Evolutionary conservation across 2,888 invertebrate species (phyloP).

Genomic region (Teleogryllus oceanicus): DNA sequence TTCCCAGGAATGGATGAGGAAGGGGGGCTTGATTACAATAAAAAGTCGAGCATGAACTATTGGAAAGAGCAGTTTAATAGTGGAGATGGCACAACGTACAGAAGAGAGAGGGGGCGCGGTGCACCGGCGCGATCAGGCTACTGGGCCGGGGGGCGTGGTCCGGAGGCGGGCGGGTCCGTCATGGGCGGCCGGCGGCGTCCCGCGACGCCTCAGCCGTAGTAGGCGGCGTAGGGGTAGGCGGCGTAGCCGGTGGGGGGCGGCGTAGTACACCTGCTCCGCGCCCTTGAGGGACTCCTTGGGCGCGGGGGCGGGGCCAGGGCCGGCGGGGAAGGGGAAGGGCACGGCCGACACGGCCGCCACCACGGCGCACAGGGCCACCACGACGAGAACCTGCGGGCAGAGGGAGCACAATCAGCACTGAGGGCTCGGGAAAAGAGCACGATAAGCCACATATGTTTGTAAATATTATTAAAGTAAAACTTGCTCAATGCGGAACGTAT

Average conservation of each 20-base stretch:
- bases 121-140: not conserved
- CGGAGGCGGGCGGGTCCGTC: not conserved
- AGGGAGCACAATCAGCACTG: not conserved
- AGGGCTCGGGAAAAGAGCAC: too few species aligned
- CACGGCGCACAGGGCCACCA: not conserved
- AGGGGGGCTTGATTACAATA: too few species aligned
- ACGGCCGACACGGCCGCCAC: not conserved
- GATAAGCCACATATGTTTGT: too few species aligned
- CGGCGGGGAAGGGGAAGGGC: not conserved
- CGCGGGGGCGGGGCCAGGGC: not conserved
- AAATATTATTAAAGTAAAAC: too few species aligned
- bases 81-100: not conserved
- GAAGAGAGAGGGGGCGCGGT: not conserved
- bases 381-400: not conserved
- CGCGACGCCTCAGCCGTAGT: not conserved
- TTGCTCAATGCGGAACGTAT: too few species aligned
- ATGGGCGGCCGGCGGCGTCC: not conserved
- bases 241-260: not conserved
- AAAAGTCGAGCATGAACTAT: too few species aligned
- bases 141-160: not conserved
- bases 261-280: constrained; percentile 1
- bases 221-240: not conserved
- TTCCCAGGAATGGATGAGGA: too few species aligned
- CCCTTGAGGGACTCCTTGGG: not conserved
- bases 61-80: too few species aligned